Evolutionary conservation across 2,888 invertebrate genomes (phyloP).

Genomic region (Mesochorus sp.): DNA sequence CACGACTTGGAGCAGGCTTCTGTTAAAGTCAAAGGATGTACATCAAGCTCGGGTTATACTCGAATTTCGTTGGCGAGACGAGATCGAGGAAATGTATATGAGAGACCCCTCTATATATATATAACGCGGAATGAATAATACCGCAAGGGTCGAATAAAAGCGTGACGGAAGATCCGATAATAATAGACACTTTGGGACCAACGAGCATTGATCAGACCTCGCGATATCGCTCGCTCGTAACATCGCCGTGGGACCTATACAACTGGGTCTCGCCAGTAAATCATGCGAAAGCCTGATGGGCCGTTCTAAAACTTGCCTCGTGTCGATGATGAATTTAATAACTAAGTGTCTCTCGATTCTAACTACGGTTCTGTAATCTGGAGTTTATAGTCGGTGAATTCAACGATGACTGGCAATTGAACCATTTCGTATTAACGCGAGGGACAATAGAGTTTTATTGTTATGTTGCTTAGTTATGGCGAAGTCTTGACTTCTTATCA

Average conservation of each 20-base stretch:
- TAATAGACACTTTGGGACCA: slow-evolving; percentile 37
- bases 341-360: slow-evolving; percentile 1
- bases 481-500: too few relatives aligned
- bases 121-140: slow-evolving; percentile 21
- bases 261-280: slow-evolving; percentile 25
- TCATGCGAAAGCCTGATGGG: slow-evolving; percentile 14
- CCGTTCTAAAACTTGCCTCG: neutral
- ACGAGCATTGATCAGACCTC: slow-evolving; percentile 13
- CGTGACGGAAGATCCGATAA: slow-evolving; percentile 51
- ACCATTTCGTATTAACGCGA: too few relatives aligned
- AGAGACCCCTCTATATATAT: too few relatives aligned
- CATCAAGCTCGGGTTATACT: neutral
- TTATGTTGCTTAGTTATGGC: too few relatives aligned
- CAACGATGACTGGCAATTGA: too few relatives aligned
- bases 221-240: slow-evolving; percentile 25
- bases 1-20: slow-evolving; percentile 13
- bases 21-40: slow-evolving; percentile 5
- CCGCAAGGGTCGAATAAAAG: slow-evolving; percentile 31
- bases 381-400: too few relatives aligned
- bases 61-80: slow-evolving; percentile 20
- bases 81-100: slow-evolving; percentile 1
- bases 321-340: slow-evolving; percentile 27
- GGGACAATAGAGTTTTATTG: too few relatives aligned
- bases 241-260: slow-evolving; percentile 24
- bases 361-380: too few relatives aligned